A percentile compares a stretch with the other conserved stretches of the same genome.
Conservation (phyloP, 2,888 invertebrate species). For the Scaptomyza polygonia region DNA sequence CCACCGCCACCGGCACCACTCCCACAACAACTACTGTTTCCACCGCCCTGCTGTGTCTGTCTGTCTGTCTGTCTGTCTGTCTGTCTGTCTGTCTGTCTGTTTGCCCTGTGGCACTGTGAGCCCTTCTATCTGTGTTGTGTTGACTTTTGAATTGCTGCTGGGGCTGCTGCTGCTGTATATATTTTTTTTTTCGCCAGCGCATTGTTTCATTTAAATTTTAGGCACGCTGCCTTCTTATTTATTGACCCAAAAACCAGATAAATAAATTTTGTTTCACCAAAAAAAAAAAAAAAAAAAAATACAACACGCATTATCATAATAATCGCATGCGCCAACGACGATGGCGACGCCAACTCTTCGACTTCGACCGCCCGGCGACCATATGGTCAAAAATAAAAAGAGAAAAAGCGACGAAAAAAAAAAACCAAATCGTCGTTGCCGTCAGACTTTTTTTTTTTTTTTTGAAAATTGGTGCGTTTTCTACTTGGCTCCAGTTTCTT, state of each 20-base stretch:
- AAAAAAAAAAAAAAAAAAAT: conserved; percentile 41
- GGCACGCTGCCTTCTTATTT: conserved; percentile 73
- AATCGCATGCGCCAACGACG: conserved; percentile 71
- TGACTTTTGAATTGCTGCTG: conserved; percentile 12
- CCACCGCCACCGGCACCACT: neutral
- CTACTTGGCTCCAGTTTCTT: conserved; percentile 26
- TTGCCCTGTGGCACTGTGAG: conserved; percentile 29
- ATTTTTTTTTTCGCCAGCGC: conserved; percentile 41
- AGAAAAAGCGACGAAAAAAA: neutral
- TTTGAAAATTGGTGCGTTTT: conserved; percentile 49
- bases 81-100: no score
- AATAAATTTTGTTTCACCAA: conserved; percentile 64
- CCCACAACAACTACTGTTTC: neutral
- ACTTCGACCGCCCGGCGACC: conserved; percentile 38
- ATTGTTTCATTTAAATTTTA: conserved; percentile 74
- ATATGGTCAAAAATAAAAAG: conserved; percentile 48
- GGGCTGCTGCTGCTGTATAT: conserved; percentile 2
- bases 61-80: no score
- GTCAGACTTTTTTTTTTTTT: no score
- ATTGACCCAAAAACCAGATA: conserved; percentile 77
- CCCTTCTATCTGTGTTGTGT: conserved; percentile 42
- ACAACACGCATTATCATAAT: conserved; percentile 68
- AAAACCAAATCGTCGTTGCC: conserved; percentile 40
- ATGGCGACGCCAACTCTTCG: conserved; percentile 18
- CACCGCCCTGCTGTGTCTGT: neutral